A percentile compares a stretch with the other conserved stretches of the same genome.
Evolutionary conservation across 2,113 vertebrate genomes (phyloP).

Genomic region (Aegypius monachus): DNA sequence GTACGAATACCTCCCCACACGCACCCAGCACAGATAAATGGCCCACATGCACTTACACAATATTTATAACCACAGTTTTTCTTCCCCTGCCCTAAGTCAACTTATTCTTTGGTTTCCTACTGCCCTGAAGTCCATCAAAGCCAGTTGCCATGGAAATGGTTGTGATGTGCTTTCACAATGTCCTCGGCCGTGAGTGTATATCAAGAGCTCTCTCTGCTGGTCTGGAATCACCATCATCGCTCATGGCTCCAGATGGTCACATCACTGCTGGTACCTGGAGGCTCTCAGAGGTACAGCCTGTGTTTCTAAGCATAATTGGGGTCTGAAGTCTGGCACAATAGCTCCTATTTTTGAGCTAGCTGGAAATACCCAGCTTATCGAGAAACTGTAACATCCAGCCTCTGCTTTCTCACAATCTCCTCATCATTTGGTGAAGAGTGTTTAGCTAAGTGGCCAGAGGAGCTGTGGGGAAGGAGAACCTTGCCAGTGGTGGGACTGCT

Average conservation of each 20-base stretch:
- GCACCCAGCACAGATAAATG: not conserved
- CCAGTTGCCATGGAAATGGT: slow-evolving; percentile 51
- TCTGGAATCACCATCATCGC: not conserved
- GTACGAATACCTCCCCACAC: not conserved
- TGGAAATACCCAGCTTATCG: not conserved
- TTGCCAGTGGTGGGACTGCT: not conserved
- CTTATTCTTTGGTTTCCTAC: not conserved
- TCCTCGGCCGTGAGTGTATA: not conserved
- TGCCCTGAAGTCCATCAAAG: slow-evolving; percentile 47
- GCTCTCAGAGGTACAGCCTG: not conserved
- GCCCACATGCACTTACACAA: not conserved
- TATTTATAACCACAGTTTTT: slow-evolving; percentile 1
- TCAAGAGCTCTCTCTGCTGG: slow-evolving; percentile 65
- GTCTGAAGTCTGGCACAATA: not conserved
- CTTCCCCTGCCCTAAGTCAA: slow-evolving; percentile 1
- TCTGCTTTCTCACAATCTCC: not conserved
- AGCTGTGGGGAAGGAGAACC: not conserved
- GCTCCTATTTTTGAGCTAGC: not conserved
- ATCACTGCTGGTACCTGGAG: not conserved
- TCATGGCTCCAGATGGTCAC: not conserved
- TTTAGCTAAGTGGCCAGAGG: not conserved
- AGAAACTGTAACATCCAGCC: not conserved
- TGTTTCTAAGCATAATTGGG: not conserved
- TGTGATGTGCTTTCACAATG: slow-evolving; percentile 10
- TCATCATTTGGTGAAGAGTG: not conserved